These are phyloP conservation scores for Sciaenops ocellatus DNA, from an alignment of 2,797 vertebrate species.

Conservation along the genomic window DNA sequence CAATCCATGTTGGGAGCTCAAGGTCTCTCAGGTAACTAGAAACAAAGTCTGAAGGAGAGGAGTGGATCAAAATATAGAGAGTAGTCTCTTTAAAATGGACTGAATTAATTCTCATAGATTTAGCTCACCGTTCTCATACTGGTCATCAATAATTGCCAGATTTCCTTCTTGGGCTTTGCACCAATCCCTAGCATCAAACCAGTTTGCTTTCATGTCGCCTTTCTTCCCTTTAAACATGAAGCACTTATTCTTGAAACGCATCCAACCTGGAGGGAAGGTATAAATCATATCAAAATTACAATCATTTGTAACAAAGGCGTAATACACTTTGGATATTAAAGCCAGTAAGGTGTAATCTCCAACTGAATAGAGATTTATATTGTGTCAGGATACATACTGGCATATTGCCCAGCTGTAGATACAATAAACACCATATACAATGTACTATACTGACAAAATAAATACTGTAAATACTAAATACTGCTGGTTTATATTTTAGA, in stretches of 20 bases:
- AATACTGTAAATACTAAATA: no score
- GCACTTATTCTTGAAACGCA: constrained; percentile 84
- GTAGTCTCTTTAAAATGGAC: neutral
- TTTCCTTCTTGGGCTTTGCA: constrained; percentile 77
- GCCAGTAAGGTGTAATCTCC: neutral
- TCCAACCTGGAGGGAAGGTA: constrained; percentile 79
- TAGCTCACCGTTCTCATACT: constrained; percentile 84
- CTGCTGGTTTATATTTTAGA: no score
- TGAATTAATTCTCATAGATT: no score
- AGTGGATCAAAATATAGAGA: neutral
- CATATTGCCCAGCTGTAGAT: no score
- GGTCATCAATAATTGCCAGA: constrained; percentile 84
- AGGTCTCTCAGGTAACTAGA: constrained; percentile 85
- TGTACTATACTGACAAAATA: no score
- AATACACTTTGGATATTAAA: neutral
- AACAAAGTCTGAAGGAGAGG: constrained; percentile 81
- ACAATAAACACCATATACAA: no score
- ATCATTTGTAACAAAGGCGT: no score
- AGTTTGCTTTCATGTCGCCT: constrained; percentile 76
- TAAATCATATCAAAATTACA: neutral
- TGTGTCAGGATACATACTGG: neutral
- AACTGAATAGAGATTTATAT: no score
- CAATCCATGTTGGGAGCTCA: constrained; percentile 82
- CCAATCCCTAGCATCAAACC: constrained; percentile 78
- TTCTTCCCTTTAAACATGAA: constrained; percentile 84